phyloP scores from a whole-genome alignment of 2,113 vertebrate genomes.

The Istiophorus platypterus region DNA sequence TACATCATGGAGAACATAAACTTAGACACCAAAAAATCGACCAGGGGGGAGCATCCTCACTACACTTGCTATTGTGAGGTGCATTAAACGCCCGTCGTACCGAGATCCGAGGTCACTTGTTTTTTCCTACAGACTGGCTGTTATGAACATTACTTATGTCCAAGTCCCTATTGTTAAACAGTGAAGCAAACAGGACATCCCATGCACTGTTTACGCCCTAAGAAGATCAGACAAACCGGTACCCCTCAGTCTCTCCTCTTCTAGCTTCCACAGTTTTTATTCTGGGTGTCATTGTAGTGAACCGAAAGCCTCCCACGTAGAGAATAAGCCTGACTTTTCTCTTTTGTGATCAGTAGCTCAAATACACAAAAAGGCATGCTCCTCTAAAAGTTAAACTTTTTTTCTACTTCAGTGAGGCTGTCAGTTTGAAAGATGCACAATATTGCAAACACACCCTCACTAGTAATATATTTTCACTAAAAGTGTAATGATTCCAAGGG shows the following conservation, averaged over 20 bases:
- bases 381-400: conserved; percentile 15
- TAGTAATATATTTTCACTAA: neutral
- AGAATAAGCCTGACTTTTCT: conserved; percentile 30
- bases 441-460: conserved; percentile 6
- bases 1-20: neutral
- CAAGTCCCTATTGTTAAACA: conserved; percentile 20
- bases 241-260: conserved; percentile 13
- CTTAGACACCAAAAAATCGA: neutral
- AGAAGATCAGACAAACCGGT: conserved; percentile 4
- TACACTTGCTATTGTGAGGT: neutral
- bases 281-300: conserved; percentile 20
- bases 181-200: conserved; percentile 16
- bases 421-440: conserved; percentile 27
- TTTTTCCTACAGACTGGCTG: neutral
- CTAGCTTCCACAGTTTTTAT: conserved; percentile 11
- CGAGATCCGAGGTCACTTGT: conserved; percentile 9
- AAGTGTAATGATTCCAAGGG: neutral
- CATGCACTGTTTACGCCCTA: neutral
- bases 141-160: neutral
- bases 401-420: conserved; percentile 25
- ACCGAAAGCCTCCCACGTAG: conserved; percentile 33
- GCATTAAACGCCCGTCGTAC: neutral
- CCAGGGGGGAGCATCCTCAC: neutral
- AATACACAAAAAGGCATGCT: conserved; percentile 6
- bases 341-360: conserved; percentile 33